These are phyloP conservation scores for Orgyia antiqua DNA, from an alignment of 2,888 invertebrate species.

Conservation along the genomic window DNA sequence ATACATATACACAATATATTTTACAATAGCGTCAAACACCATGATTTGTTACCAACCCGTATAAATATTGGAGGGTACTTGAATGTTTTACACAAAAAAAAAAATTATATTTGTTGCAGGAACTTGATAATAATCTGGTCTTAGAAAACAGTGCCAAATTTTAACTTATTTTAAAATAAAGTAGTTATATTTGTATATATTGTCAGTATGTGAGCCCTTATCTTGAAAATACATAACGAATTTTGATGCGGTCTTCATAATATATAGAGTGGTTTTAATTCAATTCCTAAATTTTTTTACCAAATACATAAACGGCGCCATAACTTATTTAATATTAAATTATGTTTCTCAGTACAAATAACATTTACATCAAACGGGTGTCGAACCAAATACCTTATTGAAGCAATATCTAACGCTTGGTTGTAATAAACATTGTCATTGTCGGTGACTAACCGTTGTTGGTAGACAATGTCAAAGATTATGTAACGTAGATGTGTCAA, in stretches of 20 bases:
- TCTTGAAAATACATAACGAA: too few species aligned
- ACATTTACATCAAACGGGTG: constrained; percentile 19
- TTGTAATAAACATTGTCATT: constrained; percentile 28
- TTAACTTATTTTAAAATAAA: too few species aligned
- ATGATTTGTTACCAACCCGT: constrained; percentile 62
- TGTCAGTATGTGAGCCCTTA: too few species aligned
- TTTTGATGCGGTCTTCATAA: too few species aligned
- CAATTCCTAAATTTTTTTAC: too few species aligned
- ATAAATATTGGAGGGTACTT: constrained; percentile 51
- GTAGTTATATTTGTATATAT: too few species aligned
- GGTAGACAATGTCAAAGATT: constrained; percentile 24
- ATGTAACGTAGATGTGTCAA: constrained; percentile 1
- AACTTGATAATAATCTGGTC: constrained; percentile 40
- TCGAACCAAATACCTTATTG: constrained; percentile 27
- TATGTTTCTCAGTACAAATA: not conserved
- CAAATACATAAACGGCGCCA: too few species aligned
- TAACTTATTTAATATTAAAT: too few species aligned
- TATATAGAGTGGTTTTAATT: too few species aligned
- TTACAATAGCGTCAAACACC: constrained; percentile 50
- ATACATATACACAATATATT: constrained; percentile 34
- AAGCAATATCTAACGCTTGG: constrained; percentile 22
- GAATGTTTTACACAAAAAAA: constrained; percentile 39
- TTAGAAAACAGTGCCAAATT: too few species aligned
- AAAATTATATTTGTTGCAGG: constrained; percentile 53
- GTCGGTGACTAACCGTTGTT: constrained; percentile 36